phyloP scores from a whole-genome alignment of 2,797 vertebrate species.

The Poeciliopsis presidionis region DNA sequence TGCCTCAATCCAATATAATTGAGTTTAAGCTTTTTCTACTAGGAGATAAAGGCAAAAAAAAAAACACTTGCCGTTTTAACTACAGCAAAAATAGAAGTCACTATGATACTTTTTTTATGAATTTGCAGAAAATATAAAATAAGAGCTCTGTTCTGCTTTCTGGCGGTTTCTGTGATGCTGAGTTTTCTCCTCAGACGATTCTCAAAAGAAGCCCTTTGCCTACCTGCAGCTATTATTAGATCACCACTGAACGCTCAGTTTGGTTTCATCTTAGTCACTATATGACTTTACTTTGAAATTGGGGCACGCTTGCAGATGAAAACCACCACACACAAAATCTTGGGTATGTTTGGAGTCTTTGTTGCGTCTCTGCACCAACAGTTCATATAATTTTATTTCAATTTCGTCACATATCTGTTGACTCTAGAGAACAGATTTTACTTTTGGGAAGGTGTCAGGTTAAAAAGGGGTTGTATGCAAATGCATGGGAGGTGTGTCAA shows the following conservation, averaged over 20 bases:
- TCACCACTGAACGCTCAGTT: slow-evolving; percentile 16
- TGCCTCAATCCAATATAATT: background rate
- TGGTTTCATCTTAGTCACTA: slow-evolving; percentile 20
- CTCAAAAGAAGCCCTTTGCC: slow-evolving; percentile 34
- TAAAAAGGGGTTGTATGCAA: background rate
- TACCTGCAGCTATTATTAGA: slow-evolving; percentile 47
- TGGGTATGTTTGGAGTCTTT: background rate
- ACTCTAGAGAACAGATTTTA: background rate
- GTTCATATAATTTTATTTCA: no score
- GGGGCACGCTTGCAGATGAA: background rate
- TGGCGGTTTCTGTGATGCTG: slow-evolving; percentile 18
- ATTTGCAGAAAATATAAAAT: background rate
- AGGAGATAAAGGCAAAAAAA: background rate
- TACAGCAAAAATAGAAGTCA: background rate
- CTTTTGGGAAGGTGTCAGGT: background rate
- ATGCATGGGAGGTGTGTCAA: background rate
- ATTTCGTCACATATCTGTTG: background rate
- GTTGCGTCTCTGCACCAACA: background rate
- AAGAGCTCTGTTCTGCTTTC: background rate
- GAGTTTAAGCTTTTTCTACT: background rate
- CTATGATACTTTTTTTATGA: background rate
- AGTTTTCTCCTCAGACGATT: slow-evolving; percentile 32
- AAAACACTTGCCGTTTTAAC: background rate
- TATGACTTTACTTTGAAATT: slow-evolving; percentile 8
- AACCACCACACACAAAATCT: background rate